Percentiles rank a stretch among this genome's conserved stretches.
These are phyloP conservation scores for Aphyosemion australe DNA, from an alignment of 2,113 vertebrate genomes.

Conservation along the genomic window DNA sequence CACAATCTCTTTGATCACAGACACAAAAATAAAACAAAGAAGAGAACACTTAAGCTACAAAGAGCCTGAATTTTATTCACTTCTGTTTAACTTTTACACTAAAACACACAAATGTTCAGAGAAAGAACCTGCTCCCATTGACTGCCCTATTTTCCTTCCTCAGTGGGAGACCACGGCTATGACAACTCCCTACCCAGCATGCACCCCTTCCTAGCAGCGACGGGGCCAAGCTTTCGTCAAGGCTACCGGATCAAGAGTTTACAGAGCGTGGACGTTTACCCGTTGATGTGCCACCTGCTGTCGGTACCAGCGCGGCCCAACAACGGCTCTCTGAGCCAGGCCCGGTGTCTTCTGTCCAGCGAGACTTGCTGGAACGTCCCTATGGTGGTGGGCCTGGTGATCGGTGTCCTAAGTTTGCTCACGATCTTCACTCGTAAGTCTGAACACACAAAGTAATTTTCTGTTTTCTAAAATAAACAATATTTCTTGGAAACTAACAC, in stretches of 20 bases:
- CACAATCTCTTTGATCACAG: too few species aligned
- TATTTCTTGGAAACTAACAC: background rate
- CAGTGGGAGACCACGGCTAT: constrained; percentile 96
- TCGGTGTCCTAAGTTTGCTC: constrained; percentile 83
- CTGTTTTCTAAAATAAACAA: too few species aligned
- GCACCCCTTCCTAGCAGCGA: constrained; percentile 93
- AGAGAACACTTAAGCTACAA: too few species aligned
- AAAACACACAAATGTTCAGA: too few species aligned
- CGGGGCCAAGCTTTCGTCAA: constrained; percentile 86
- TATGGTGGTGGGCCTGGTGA: constrained; percentile 82
- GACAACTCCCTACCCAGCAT: constrained; percentile 90
- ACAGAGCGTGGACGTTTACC: constrained; percentile 90
- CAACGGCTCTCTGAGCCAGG: constrained; percentile 85
- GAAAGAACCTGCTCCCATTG: too few species aligned
- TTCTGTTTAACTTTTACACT: too few species aligned
- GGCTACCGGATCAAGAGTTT: constrained; percentile 74
- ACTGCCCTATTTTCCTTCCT: constrained; percentile 8
- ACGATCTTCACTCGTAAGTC: constrained; percentile 76
- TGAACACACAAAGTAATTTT: background rate
- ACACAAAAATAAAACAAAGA: too few species aligned
- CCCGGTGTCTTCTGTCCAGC: constrained; percentile 82
- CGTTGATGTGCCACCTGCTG: constrained; percentile 93
- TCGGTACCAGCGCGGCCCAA: constrained; percentile 81
- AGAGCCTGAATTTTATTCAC: too few species aligned
- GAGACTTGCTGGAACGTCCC: constrained; percentile 81